Percentiles rank a stretch among this genome's conserved stretches.
Evolutionary conservation across 2,888 invertebrate genomes (phyloP).

Genomic region (Pheosia tremula): DNA sequence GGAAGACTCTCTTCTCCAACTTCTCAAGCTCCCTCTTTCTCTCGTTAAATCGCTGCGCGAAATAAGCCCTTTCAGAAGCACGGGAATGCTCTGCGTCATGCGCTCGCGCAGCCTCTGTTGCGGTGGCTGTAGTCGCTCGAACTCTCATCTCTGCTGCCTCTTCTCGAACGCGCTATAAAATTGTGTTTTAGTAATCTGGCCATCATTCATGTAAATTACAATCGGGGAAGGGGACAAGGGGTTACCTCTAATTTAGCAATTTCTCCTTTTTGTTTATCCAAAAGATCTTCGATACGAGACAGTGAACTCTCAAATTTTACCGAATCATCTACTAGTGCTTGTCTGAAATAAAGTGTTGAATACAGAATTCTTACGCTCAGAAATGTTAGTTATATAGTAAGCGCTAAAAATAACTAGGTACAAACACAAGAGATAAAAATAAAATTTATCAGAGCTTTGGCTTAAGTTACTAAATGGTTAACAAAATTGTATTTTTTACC

Average conservation of each 20-base stretch:
- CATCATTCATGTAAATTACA: no score
- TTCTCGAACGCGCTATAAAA: constrained; percentile 85
- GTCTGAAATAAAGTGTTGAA: constrained; percentile 51
- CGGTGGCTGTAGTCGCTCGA: constrained; percentile 87
- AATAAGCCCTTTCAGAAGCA: constrained; percentile 86
- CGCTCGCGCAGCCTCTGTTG: constrained; percentile 88
- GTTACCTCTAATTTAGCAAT: constrained; percentile 89
- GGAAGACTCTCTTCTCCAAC: constrained; percentile 90
- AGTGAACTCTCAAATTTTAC: constrained; percentile 90
- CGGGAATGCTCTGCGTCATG: constrained; percentile 87
- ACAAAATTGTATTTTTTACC: constrained; percentile 50
- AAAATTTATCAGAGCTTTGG: no score
- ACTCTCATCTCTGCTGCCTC: constrained; percentile 90
- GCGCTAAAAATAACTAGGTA: no score
- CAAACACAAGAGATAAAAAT: no score
- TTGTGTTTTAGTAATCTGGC: neutral
- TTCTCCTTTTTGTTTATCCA: constrained; percentile 88
- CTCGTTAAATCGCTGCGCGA: constrained; percentile 88
- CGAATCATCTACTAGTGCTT: constrained; percentile 87
- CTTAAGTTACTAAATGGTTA: no score
- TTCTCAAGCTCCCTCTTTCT: constrained; percentile 89
- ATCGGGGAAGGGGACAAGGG: no score
- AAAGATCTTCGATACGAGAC: constrained; percentile 87
- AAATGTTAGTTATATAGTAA: no score
- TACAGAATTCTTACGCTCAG: neutral